Base-by-base conservation (phyloP, 2,888 invertebrate genomes). In the Fragum whitleyi region DNA sequence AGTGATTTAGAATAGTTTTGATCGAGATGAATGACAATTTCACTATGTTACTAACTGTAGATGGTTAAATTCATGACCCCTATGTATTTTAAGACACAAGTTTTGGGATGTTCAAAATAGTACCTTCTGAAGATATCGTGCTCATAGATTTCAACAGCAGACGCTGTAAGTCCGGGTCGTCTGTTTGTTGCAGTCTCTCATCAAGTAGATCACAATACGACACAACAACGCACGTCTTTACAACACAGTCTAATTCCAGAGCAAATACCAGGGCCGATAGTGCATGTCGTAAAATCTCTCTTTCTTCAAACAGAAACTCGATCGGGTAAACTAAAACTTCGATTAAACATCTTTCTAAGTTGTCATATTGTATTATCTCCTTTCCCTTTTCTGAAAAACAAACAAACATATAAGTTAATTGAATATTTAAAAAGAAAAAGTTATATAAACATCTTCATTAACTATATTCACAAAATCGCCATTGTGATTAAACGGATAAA, bases 141-240 rank as follows among this genome's bases (percentile, higher is more conserved):
- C 42, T 11, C 19, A 65, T 39, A 65, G 26, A n/a, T 23, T 23
- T 65, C 65, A 65, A 6, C 11, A 65, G 42, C 21, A 65, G 65
- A 1, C 2, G n/a, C 19, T 42, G 65, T 65, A 26, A 23, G n/a
- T 39, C n/a, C 26, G 42, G 9, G 23, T 42, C 26, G 42, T 23
- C 65, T 16, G 65, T 42, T 11, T 42, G 65, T 42, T 42, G 65
- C 9, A 65, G 42, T 26, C 26, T 65, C 21, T 65, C 23, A 23
- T 42, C 42, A 1, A 65, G 21, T 21, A 65, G 42, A 65, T 65
- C 65, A 65, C 65, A 65, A 42, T 65, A 21, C 2, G 21, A 26
- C 26, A 9, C 11, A 6, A 36, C 11, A 3, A 65, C n/a, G n/a
- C 32, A 42, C 23, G 42, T 23, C 23, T 26, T 39, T 21, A 26